Conservation (phyloP, 2,888 invertebrate genomes). For the Sminthurinus aureus region DNA sequence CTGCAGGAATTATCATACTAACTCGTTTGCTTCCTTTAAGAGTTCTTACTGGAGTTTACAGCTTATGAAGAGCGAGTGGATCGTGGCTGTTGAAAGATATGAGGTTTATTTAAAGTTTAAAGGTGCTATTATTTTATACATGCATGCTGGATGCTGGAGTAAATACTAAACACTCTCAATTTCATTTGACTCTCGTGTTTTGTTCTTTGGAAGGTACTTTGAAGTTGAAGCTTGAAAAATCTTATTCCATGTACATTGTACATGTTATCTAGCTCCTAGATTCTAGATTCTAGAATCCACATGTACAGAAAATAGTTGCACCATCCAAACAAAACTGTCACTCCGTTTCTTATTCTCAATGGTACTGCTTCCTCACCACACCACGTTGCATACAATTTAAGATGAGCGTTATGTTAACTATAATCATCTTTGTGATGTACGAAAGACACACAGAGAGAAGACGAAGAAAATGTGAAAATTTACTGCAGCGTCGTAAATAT, state of each 20-base stretch:
- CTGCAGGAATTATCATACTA: not conserved
- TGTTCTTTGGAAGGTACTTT: no score
- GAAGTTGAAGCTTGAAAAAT: not conserved
- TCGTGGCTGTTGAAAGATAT: constrained; percentile 26
- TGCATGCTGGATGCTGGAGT: not conserved
- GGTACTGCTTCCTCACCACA: not conserved
- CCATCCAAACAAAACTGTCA: not conserved
- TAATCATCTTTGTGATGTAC: not conserved
- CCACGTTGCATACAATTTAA: not conserved
- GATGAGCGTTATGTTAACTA: not conserved
- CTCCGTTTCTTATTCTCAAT: not conserved
- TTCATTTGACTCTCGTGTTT: not conserved
- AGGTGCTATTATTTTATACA: constrained; percentile 21
- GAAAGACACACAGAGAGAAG: not conserved
- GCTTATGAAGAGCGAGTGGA: not conserved
- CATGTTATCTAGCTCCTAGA: not conserved
- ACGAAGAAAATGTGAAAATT: not conserved
- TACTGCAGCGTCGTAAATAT: not conserved
- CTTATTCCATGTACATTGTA: no score
- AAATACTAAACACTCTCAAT: constrained; percentile 12
- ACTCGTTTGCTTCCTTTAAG: not conserved
- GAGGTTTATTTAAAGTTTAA: constrained; percentile 35
- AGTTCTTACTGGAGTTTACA: no score
- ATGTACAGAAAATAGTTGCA: not conserved
- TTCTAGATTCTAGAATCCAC: not conserved